Base-by-base conservation (phyloP, 2,113 vertebrate species). In the Anthoscopus minutus region DNA sequence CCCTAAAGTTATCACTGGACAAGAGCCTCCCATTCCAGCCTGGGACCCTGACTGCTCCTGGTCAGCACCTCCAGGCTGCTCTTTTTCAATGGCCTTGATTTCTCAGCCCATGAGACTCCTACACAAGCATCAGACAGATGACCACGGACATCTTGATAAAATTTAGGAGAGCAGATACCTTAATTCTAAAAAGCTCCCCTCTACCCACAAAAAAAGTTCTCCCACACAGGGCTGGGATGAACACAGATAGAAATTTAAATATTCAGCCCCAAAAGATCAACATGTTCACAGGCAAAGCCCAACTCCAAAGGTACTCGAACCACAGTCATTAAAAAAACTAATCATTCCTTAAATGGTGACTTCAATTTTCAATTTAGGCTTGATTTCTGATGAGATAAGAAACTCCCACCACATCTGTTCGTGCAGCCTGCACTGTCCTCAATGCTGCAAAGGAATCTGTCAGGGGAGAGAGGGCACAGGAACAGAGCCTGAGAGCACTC, bases 401-500 rank as follows among this genome's bases (percentile, higher is more conserved):
- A 96, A 90, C 93, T 94, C 92, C 94, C 96, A 90, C 56, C 89
- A 93, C 93, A 96, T 97, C 92, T 96, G 90, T 45, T 92, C 15
- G 0, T 2, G 7, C 79, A 80, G 92, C 82, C 93, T 54, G 87
- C 1, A 0, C 8, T 3, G 24, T 62, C 86, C 78, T 92, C 57
- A 22, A 33, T 0, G 0, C 86, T 57, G 50, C 0, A 0, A 86
- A 88, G 89, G 88, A 94, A 94, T 90, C 67, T 56, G 60, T 54
- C 71, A 54, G 56, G 51, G 84, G 78, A 89, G 58, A 92, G 69
- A 91, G 88, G 85, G 76, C 72, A 64, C 38, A 88, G 60, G 67
- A 91, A 54, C 1, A 37, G 64, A 94, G 88, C 44, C 65, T 15
- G 54, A 48, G 76, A 94, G 76, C 77, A 86, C 65, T 96, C 92